Evolutionary conservation across 2,888 invertebrate genomes (phyloP).

Genomic region (Alcis repandata): DNA sequence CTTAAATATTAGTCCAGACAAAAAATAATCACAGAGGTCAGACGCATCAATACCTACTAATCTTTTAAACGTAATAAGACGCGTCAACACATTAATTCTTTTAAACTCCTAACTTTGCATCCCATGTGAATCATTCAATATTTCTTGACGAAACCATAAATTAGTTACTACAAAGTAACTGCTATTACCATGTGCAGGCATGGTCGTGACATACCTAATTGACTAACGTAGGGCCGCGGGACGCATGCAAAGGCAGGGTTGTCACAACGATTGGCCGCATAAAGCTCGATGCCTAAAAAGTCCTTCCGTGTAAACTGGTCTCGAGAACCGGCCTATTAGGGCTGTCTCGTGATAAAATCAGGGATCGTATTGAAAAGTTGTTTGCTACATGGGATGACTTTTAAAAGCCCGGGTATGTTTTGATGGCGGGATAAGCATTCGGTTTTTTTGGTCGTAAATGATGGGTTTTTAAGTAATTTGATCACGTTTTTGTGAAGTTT

Average conservation of each 20-base stretch:
- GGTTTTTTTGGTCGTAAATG: slow-evolving; percentile 9
- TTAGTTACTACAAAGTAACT: slow-evolving; percentile 23
- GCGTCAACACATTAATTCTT: background rate
- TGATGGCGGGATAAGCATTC: slow-evolving; percentile 38
- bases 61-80: too few species aligned
- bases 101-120: background rate
- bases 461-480: slow-evolving; percentile 10
- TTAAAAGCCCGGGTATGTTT: slow-evolving; percentile 40
- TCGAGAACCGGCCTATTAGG: slow-evolving; percentile 59
- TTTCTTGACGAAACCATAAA: slow-evolving; percentile 20
- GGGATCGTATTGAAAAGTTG: slow-evolving; percentile 48
- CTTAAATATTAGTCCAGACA: too few species aligned
- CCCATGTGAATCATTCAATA: slow-evolving; percentile 1
- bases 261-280: slow-evolving; percentile 70
- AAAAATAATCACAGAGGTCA: too few species aligned
- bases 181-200: slow-evolving; percentile 51
- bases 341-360: slow-evolving; percentile 51
- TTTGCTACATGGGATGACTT: slow-evolving; percentile 42
- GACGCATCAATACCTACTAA: too few species aligned
- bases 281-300: slow-evolving; percentile 74
- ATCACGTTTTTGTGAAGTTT: slow-evolving; percentile 13
- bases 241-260: slow-evolving; percentile 68
- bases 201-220: slow-evolving; percentile 61
- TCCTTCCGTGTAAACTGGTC: slow-evolving; percentile 79
- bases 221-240: slow-evolving; percentile 59